phyloP scores from a whole-genome alignment of 2,888 invertebrate species.

The Cataglyphis altisquamis region DNA sequence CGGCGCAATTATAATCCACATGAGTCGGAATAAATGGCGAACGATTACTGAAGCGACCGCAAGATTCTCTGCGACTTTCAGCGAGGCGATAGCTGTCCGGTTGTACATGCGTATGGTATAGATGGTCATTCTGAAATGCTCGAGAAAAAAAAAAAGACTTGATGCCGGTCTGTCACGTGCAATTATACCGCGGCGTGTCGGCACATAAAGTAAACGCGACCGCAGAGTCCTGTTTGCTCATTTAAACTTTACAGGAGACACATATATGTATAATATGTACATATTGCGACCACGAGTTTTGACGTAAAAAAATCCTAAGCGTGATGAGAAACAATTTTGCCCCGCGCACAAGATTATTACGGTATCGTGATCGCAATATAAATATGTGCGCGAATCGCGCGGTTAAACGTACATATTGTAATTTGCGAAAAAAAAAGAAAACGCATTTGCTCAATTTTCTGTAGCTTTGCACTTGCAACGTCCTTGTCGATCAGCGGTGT shows the following conservation, averaged over 20 bases:
- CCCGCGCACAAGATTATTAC: constrained; percentile 12
- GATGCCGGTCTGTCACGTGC: constrained; percentile 39
- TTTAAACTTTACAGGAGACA: constrained; percentile 23
- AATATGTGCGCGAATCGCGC: constrained; percentile 15
- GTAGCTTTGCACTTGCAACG: constrained; percentile 35
- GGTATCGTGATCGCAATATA: not conserved
- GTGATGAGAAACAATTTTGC: constrained; percentile 38
- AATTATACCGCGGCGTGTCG: constrained; percentile 52
- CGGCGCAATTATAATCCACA: constrained; percentile 62
- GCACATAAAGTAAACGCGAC: constrained; percentile 44
- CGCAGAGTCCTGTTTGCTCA: constrained; percentile 46
- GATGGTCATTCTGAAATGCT: constrained; percentile 41
- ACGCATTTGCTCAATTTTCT: constrained; percentile 47
- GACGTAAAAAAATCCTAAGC: constrained; percentile 11
- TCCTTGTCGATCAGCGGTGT: constrained; percentile 48
- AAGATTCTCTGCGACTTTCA: constrained; percentile 45
- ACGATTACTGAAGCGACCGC: constrained; percentile 45
- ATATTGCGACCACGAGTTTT: constrained; percentile 12
- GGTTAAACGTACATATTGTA: constrained; percentile 31
- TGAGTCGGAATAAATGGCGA: constrained; percentile 49
- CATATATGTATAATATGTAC: not conserved
- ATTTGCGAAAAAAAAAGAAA: constrained; percentile 34
- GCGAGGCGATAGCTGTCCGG: constrained; percentile 17
- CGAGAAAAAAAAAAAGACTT: not conserved
- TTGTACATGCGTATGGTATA: constrained; percentile 11